phyloP scores from a whole-genome alignment of 2,113 vertebrate species.

The Suricata suricatta region DNA sequence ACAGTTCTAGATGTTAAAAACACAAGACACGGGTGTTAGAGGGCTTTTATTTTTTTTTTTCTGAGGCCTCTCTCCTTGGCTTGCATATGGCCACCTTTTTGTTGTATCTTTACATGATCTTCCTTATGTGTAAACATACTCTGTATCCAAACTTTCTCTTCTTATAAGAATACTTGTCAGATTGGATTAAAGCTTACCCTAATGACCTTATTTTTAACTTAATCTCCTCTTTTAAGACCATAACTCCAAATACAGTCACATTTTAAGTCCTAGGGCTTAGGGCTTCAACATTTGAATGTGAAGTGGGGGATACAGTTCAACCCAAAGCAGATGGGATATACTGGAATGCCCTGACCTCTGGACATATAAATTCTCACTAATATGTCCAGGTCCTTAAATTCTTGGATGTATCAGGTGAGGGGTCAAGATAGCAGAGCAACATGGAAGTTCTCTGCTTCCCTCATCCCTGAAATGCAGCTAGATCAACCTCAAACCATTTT shows the following conservation, averaged over 20 bases:
- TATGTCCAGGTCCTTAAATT: neutral
- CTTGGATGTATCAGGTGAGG: neutral
- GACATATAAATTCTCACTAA: neutral
- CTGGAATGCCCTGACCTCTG: neutral
- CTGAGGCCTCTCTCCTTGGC: neutral
- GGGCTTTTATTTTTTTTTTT: neutral
- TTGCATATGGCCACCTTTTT: neutral
- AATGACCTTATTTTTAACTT: neutral
- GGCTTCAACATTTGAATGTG: neutral
- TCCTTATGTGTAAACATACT: neutral
- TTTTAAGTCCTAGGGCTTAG: neutral
- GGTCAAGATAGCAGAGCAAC: no score
- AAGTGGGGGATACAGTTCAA: neutral
- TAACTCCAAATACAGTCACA: neutral
- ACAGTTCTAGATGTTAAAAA: neutral
- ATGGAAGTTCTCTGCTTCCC: no score
- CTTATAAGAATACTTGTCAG: neutral
- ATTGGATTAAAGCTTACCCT: neutral
- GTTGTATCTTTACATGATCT: neutral
- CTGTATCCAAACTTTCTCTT: neutral
- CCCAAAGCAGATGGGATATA: neutral
- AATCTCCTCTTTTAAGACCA: neutral
- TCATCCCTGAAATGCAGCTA: no score
- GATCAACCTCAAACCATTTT: no score
- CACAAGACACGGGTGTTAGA: neutral